These are phyloP conservation scores for Apoda limacodes DNA, from an alignment of 2,888 invertebrate species.

Conservation along the genomic window DNA sequence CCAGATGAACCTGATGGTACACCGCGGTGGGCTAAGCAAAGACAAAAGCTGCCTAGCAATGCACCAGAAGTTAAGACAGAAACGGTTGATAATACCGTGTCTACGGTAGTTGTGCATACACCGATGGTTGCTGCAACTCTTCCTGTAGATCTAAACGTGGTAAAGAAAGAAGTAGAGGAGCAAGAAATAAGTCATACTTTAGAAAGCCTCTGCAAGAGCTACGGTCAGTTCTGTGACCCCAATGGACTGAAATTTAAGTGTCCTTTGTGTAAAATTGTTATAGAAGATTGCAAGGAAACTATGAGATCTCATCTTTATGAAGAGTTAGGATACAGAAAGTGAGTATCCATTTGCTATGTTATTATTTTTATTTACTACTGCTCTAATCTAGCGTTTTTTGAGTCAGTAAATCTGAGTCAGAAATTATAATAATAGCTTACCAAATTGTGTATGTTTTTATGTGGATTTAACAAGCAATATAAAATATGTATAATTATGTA, in stretches of 20 bases:
- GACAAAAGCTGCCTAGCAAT: slow-evolving; percentile 24
- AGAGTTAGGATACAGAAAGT: slow-evolving; percentile 76
- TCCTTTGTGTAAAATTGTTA: slow-evolving; percentile 70
- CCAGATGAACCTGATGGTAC: slow-evolving; percentile 38
- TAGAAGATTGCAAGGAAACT: slow-evolving; percentile 66
- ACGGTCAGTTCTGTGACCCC: slow-evolving; percentile 57
- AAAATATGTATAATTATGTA: too few species aligned
- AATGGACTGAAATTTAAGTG: slow-evolving; percentile 69
- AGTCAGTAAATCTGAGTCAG: too few species aligned
- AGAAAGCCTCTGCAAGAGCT: slow-evolving; percentile 37
- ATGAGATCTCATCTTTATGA: slow-evolving; percentile 76
- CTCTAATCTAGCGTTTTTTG: too few species aligned
- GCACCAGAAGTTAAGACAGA: slow-evolving; percentile 36
- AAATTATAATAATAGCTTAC: too few species aligned
- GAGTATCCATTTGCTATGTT: too few species aligned
- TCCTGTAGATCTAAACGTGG: slow-evolving; percentile 38
- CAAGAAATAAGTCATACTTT: slow-evolving; percentile 25
- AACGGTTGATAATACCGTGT: slow-evolving; percentile 13
- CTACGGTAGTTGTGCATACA: slow-evolving; percentile 6
- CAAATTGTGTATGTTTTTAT: too few species aligned
- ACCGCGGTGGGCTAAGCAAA: slow-evolving; percentile 45
- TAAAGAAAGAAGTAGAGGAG: slow-evolving; percentile 38
- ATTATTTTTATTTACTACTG: too few species aligned
- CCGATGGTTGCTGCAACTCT: slow-evolving; percentile 5
- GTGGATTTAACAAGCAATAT: too few species aligned